These are phyloP conservation scores for Suillia variegata DNA, from an alignment of 2,888 invertebrate genomes.

Conservation along the genomic window DNA sequence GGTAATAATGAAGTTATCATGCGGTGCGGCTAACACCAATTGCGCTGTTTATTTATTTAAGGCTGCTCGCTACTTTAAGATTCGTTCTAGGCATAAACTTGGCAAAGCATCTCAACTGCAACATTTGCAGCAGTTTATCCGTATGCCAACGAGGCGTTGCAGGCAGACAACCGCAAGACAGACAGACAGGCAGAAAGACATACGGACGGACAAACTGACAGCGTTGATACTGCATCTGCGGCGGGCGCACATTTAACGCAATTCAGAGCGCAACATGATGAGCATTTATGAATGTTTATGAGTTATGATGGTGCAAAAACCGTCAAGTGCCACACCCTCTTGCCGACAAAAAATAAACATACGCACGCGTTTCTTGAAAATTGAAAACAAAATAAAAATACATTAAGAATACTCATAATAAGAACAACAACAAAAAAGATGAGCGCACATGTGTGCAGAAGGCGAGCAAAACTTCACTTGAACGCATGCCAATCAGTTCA, in stretches of 20 bases:
- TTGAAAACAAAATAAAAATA: conserved; percentile 2
- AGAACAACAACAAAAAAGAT: too few relatives aligned
- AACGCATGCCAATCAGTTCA: conserved; percentile 40
- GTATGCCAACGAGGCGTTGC: neutral
- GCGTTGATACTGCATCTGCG: neutral
- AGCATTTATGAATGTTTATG: conserved; percentile 36
- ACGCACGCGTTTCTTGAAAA: conserved; percentile 9
- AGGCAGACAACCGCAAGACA: neutral
- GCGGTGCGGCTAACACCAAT: neutral
- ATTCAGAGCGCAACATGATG: too few relatives aligned
- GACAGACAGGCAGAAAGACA: neutral
- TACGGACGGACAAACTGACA: neutral
- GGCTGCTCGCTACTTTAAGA: conserved; percentile 4
- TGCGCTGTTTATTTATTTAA: conserved; percentile 19
- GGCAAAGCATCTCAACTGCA: conserved; percentile 2
- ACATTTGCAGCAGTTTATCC: conserved; percentile 25
- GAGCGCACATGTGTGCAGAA: conserved; percentile 10
- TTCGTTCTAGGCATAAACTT: too few relatives aligned
- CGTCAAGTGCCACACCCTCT: neutral
- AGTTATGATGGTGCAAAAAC: conserved; percentile 13
- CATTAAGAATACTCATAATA: too few relatives aligned
- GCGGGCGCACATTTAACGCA: conserved; percentile 20
- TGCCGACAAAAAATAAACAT: conserved; percentile 18
- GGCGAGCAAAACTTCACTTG: conserved; percentile 34
- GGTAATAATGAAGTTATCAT: too few relatives aligned